A percentile compares a stretch with the other conserved stretches of the same genome.
Conservation (phyloP, 2,797 vertebrate species). For the Discoglossus pictus region DNA sequence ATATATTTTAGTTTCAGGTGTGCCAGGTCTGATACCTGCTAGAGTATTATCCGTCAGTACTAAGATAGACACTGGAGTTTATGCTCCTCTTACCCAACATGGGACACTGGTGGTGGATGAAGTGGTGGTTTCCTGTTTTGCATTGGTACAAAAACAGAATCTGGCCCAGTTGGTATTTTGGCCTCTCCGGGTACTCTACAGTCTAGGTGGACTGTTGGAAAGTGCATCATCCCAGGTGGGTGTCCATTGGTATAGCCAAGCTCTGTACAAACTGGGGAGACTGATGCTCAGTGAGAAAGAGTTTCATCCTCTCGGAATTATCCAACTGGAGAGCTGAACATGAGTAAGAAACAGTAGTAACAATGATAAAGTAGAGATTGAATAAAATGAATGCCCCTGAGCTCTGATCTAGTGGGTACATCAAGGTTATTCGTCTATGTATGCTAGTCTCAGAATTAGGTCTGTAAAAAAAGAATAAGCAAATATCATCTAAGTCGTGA, state of each 20-base stretch:
- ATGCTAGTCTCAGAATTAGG: neutral
- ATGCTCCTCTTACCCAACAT: conserved; percentile 84
- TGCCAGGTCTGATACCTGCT: conserved; percentile 66
- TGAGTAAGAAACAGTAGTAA: neutral
- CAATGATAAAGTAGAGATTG: neutral
- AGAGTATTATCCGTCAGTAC: conserved; percentile 73
- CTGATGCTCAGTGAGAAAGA: conserved; percentile 78
- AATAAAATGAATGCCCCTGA: neutral
- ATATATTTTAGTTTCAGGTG: conserved; percentile 75
- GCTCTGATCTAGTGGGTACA: neutral
- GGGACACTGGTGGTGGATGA: conserved; percentile 89
- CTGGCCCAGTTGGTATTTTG: conserved; percentile 87
- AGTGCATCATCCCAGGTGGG: conserved; percentile 64
- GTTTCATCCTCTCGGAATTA: conserved; percentile 83
- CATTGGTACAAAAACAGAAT: conserved; percentile 80
- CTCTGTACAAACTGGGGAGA: conserved; percentile 83
- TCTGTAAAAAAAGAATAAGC: neutral
- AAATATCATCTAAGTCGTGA: too few species aligned
- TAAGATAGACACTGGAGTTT: conserved; percentile 74
- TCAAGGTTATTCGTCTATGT: neutral
- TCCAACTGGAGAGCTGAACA: conserved; percentile 72
- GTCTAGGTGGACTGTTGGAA: conserved; percentile 63
- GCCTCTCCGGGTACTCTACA: conserved; percentile 84
- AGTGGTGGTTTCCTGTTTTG: conserved; percentile 90
- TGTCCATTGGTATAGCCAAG: conserved; percentile 89